Evolutionary conservation across 2,113 vertebrate species (phyloP), one percentile per base, ranked within the genome.

Genomic region (Paramormyrops kingsleyae): DNA sequence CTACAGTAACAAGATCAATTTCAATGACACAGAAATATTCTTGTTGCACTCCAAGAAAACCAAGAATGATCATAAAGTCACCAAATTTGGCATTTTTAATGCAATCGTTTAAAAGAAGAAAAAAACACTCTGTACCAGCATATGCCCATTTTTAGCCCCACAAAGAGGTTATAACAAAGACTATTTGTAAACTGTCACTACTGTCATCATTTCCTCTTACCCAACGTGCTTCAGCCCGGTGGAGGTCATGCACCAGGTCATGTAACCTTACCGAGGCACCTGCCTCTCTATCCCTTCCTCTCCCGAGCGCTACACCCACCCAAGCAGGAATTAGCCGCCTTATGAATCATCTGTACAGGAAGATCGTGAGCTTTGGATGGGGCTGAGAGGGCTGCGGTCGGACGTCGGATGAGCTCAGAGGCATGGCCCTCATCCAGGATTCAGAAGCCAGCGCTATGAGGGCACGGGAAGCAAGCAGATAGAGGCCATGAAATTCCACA

Each of bases 371-470:
- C 88, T 86, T 9, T 91, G 89, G 91, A 90, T 89, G 90, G 66
- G 91, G 90, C 91, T 91, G 88, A 87, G 12, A 87, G 90, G 91
- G 92, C 90, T 2, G 47, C 27, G 62, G 89, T 86, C 53, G 90
- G 92, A 93, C 92, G 88, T 90, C 89, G 49, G 92, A 90, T 91
- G 91, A 89, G 93, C 95, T 94, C 93, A 91, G 88, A 94, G 94
- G 92, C 92, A 94, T 95, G 94, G 95, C 94, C 39, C 89, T 12
- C 31, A 87, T 95, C 94, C 95, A 96, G 94, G 94, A 90, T 90
- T 89, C 90, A 74, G 91, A 91, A 94, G 92, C 83, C 90, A 91
- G 90, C 88, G 91, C 83, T 47, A 89, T 47, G 83, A 89, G 90
- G 90, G 92, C 77, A 88, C 90, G 53, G 31, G 87, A 21, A 46